Conservation (phyloP, 2,888 invertebrate genomes). For the Conus canariensis region DNA sequence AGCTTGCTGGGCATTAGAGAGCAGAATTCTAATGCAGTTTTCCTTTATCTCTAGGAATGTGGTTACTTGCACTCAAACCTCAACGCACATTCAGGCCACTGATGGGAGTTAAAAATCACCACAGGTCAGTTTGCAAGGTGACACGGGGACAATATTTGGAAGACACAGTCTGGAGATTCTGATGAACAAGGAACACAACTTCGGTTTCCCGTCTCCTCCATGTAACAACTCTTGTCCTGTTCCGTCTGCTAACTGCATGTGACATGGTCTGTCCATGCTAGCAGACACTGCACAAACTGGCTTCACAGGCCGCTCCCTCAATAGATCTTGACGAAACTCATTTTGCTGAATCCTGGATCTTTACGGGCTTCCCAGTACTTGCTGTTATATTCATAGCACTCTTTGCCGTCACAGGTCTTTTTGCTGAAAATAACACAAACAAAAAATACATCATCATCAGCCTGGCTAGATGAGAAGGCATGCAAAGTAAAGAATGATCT, state of each 20-base stretch:
- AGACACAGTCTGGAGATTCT: constrained; percentile 3
- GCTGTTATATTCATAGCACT: constrained; percentile 85
- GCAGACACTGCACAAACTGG: no score
- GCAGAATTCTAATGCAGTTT: no score
- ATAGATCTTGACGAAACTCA: constrained; percentile 60
- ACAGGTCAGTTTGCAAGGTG: not conserved
- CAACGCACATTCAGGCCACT: not conserved
- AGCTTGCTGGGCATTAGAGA: no score
- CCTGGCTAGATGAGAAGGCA: not conserved
- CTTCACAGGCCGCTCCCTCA: not conserved
- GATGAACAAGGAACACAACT: not conserved
- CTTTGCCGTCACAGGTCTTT: constrained; percentile 36
- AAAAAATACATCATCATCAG: not conserved
- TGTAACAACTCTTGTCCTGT: no score
- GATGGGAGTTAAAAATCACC: not conserved
- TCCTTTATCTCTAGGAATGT: no score
- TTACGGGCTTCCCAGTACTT: constrained; percentile 88
- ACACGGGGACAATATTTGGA: not conserved
- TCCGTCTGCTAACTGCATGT: no score
- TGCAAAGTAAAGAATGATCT: no score
- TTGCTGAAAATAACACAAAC: constrained; percentile 46
- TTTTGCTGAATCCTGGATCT: constrained; percentile 83
- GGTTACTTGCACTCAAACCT: no score
- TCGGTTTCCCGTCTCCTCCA: no score
- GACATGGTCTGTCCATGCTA: no score